These are phyloP conservation scores for Lasioglossum lativentre DNA, from an alignment of 2,888 invertebrate species.

Conservation along the genomic window DNA sequence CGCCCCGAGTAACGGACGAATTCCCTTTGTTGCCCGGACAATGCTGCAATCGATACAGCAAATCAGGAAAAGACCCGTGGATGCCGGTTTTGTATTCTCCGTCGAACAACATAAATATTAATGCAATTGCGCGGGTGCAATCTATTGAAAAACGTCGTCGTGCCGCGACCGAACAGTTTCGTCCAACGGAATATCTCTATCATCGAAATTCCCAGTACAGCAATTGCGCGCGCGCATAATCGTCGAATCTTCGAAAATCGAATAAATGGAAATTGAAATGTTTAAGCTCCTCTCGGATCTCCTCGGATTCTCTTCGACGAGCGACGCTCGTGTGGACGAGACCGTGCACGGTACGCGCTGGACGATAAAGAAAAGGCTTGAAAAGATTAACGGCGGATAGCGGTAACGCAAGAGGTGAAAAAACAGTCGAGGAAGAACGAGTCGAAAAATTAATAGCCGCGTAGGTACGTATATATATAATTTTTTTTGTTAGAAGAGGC, in stretches of 20 bases:
- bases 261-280: not conserved
- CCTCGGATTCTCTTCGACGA: not conserved
- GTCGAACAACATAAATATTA: conserved; percentile 5
- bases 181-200: too few species aligned
- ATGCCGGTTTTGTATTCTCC: conserved; percentile 18
- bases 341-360: not conserved
- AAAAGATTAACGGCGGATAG: not conserved
- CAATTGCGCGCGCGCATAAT: too few species aligned
- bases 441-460: not conserved
- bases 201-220: too few species aligned
- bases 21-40: conserved; percentile 53
- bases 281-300: not conserved
- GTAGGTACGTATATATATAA: not conserved
- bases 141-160: not conserved
- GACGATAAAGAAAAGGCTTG: not conserved
- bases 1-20: conserved; percentile 14
- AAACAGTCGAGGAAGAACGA: not conserved
- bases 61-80: conserved; percentile 14
- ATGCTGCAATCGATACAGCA: conserved; percentile 53
- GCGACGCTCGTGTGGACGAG: not conserved
- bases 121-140: not conserved
- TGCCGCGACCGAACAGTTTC: not conserved
- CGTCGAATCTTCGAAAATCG: too few species aligned
- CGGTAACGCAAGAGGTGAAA: not conserved
- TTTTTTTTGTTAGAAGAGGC: not conserved